Percentiles rank a stretch among this genome's conserved stretches.
Conservation (phyloP, 2,888 invertebrate species). For the Rotaria socialis region DNA sequence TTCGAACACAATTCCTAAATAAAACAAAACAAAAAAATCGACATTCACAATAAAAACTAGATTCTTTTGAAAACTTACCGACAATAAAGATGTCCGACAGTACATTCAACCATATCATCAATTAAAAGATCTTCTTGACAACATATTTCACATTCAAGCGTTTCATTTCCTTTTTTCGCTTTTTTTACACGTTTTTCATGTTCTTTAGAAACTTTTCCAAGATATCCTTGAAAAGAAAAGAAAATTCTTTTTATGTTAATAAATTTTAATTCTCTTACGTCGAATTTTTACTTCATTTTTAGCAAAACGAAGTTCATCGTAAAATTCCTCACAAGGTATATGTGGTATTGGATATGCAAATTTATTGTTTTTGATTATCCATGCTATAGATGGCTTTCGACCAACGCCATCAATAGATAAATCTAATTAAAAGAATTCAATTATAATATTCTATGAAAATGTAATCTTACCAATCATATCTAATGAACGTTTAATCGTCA, state of each 20-base stretch:
- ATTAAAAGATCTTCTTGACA: conserved; percentile 63
- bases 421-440: background rate
- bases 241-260: too few relatives aligned
- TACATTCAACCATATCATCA: conserved; percentile 59
- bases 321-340: conserved; percentile 55
- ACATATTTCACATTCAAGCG: conserved; percentile 64
- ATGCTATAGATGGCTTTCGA: background rate
- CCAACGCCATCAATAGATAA: background rate
- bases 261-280: conserved; percentile 49
- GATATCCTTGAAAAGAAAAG: conserved; percentile 42
- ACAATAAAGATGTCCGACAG: conserved; percentile 63
- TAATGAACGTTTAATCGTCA: background rate
- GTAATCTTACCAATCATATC: conserved; percentile 7
- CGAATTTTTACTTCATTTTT: conserved; percentile 51
- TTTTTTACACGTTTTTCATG: conserved; percentile 48
- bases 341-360: conserved; percentile 49
- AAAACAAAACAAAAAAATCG: background rate
- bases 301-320: conserved; percentile 53
- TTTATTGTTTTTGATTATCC: conserved; percentile 46
- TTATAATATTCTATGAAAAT: too few relatives aligned
- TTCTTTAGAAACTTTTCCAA: conserved; percentile 44
- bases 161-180: conserved; percentile 57
- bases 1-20: conserved; percentile 16
- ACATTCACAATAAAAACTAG: conserved; percentile 46
- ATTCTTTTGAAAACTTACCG: conserved; percentile 58